Evolutionary conservation across 2,797 vertebrate genomes (phyloP).

Genomic region (Discoglossus pictus): DNA sequence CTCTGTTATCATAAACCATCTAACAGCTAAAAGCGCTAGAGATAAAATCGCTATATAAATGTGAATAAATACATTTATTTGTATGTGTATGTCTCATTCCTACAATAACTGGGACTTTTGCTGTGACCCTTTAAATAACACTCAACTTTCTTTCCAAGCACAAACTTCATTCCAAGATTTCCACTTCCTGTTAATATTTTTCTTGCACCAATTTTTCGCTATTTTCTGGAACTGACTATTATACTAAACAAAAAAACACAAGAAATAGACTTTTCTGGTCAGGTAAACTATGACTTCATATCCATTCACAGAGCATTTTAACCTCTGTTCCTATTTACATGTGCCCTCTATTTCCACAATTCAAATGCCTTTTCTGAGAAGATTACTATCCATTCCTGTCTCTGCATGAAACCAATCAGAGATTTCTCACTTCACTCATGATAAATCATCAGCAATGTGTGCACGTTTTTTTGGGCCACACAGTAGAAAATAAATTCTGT

Average conservation of each 20-base stretch:
- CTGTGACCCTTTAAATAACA: too few relatives aligned
- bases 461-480: conserved; percentile 43
- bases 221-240: conserved; percentile 13
- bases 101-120: too few relatives aligned
- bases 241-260: conserved; percentile 62
- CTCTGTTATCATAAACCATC: too few relatives aligned
- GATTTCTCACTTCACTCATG: conserved; percentile 62
- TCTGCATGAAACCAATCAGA: conserved; percentile 69
- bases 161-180: conserved; percentile 52
- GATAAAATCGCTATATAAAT: too few relatives aligned
- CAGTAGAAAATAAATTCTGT: conserved; percentile 16
- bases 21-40: too few relatives aligned
- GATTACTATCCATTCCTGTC: conserved; percentile 74
- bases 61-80: too few relatives aligned
- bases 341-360: conserved; percentile 73
- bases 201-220: neutral
- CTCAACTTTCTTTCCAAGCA: too few relatives aligned
- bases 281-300: conserved; percentile 68
- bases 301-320: conserved; percentile 67
- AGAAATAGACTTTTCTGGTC: conserved; percentile 64
- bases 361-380: conserved; percentile 74
- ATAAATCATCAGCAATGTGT: conserved; percentile 66
- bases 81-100: too few relatives aligned
- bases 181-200: conserved; percentile 53
- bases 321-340: conserved; percentile 71